phyloP scores from a whole-genome alignment of 2,113 vertebrate genomes.

The Pao palembangensis region DNA sequence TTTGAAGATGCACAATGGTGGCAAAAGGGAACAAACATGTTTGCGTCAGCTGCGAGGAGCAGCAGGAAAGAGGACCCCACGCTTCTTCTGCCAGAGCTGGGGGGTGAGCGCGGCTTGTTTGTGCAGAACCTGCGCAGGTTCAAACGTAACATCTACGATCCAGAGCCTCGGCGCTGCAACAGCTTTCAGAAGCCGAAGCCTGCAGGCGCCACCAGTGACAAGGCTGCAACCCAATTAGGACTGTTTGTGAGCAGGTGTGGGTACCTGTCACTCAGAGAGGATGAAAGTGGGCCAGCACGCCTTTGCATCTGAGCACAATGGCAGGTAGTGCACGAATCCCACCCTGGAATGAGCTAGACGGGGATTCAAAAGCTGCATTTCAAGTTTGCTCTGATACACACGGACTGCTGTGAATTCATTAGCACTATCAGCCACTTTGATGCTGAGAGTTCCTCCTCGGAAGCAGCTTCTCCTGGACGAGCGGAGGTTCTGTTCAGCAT shows the following conservation, averaged over 20 bases:
- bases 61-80: conserved; percentile 32
- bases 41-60: conserved; percentile 31
- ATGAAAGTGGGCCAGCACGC: conserved; percentile 61
- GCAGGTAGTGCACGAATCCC: conserved; percentile 23
- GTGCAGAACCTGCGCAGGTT: conserved; percentile 48
- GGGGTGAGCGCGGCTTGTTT: conserved; percentile 58
- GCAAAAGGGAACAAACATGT: conserved; percentile 20
- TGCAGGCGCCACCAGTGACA: conserved; percentile 54
- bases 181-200: conserved; percentile 39
- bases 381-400: conserved; percentile 34
- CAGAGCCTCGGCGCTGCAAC: conserved; percentile 25
- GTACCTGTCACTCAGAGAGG: conserved; percentile 32
- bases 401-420: conserved; percentile 42
- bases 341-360: conserved; percentile 27
- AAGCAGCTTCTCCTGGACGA: conserved; percentile 15
- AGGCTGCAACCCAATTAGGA: conserved; percentile 64
- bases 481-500: conserved; percentile 27
- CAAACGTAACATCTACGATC: conserved; percentile 52
- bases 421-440: conserved; percentile 50
- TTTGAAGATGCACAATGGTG: conserved; percentile 38
- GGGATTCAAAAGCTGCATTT: conserved; percentile 43
- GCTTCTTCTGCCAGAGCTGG: conserved; percentile 18
- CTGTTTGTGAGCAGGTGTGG: conserved; percentile 46
- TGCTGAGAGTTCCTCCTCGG: conserved; percentile 44
- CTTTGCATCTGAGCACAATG: conserved; percentile 27